Base-by-base conservation (phyloP, 2,888 invertebrate genomes). In the Chironomus tentans region DNA sequence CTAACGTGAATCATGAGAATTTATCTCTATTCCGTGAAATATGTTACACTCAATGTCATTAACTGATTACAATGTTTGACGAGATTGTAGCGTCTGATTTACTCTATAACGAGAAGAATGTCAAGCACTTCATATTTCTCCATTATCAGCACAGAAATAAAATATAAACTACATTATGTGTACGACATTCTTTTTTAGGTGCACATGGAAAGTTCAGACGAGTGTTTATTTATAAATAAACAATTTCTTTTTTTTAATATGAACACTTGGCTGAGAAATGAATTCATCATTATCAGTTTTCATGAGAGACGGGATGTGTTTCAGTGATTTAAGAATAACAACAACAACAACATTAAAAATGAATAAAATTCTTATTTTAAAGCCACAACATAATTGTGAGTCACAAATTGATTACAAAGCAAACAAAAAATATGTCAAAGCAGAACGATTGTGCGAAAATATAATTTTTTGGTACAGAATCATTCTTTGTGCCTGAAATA, bases 181-280 rank as follows among this genome's bases (percentile, higher is more conserved):
- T 48, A 50, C 24, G 12, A 70, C n/a, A 24, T 70, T 62, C 21
- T 62, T 38, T 28, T 72, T 70, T 61, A 72, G 71, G 72, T 72
- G 72, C 72, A 72, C 28, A 28, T 22, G 15, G 15, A 46, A 12
- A 68, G 46, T 46, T 46, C 22, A 65, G 13, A 12, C 24, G 21
- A 21, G n/a, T 65, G 21, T 65, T n/a, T 12, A 50, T 22, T 48
- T 70, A 50, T 50, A 6, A 5, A 18, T 21, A 18, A 50, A 50
- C 18, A 56, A 18, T 15, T 50, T n/a, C 50, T n/a, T 50, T 50
- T 50, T 50, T 15, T 2, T 38, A 15, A 0, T n/a, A n/a, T 22
- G 62, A 72, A 72, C 72, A 72, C 72, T 72, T 72, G 72, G 72
- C 56, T 56, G 56, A 46, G 69, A 50, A 48, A 18, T 47, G 68